phyloP scores from a whole-genome alignment of 23 tunicate species.

The Trididemnum nubilum region DNA sequence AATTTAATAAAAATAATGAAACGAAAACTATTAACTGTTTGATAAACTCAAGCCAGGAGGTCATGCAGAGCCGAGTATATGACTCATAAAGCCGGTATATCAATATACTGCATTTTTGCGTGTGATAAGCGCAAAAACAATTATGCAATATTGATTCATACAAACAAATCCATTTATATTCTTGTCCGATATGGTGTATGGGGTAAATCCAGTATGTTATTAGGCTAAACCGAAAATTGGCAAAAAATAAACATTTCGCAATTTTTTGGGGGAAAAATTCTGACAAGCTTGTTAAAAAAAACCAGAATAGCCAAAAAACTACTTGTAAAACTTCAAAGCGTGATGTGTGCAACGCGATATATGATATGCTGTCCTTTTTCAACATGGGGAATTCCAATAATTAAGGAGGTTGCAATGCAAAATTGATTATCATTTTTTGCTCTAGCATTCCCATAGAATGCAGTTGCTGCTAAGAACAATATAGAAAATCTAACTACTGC shows the following conservation, averaged over 20 bases:
- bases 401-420: not conserved
- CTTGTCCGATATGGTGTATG: not conserved
- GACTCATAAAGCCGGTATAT: not conserved
- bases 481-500: too few species aligned
- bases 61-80: too few species aligned
- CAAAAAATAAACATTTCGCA: too few species aligned
- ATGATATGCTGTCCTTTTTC: not conserved
- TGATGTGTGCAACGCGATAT: not conserved
- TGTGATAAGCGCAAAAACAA: not conserved
- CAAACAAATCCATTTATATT: too few species aligned
- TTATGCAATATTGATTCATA: not conserved
- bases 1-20: too few species aligned
- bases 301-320: not conserved
- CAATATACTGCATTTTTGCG: not conserved
- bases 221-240: not conserved
- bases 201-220: not conserved
- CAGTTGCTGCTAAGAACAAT: not conserved
- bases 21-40: too few species aligned
- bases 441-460: not conserved
- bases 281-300: not conserved
- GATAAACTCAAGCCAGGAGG: too few species aligned
- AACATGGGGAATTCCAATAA: not conserved
- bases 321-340: not conserved
- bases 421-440: not conserved
- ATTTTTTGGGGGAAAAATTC: not conserved